Evolutionary conservation across 2,797 vertebrate species (phyloP), one percentile per base, ranked within the genome.

Genomic region (Pangasius sanitwongsei): DNA sequence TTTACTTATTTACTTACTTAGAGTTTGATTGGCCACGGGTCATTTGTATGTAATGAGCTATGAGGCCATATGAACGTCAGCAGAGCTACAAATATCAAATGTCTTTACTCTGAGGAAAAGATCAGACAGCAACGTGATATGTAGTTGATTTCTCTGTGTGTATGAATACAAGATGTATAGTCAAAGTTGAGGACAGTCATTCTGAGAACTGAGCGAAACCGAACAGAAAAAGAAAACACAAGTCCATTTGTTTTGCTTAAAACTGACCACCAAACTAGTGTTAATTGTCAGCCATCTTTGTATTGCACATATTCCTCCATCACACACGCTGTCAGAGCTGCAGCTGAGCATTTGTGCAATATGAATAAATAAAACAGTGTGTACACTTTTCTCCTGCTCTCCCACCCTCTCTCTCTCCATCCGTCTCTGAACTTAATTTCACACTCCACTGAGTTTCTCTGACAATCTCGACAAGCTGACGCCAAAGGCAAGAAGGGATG

Each of bases 351-450:
- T 87, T 86, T 89, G 25, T 88, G 88, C 89, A 86, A 89, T 86
- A 83, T 90, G 91, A 87, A 89, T 89, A 83, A 91, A 93, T 90
- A 90, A 85, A 90, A 92, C 89, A 91, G 72, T 92, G 70, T 84
- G 91, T 86, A 88, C 74, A 91, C 90, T 90, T 80, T 59, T 59
- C 61, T 87, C 57, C 44, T 75, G 81, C 59, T 77, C 59, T 78
- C 57, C 69, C 74, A 23, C 59, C 55, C 48, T 80, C 28, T 44
- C 63, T 72, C 93, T 88, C 91, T 34, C 92, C 94, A 90, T 95
- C 94, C 94, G 93, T 94, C 95, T 94, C 94, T 95, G 94, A 95
- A 96, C 95, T 96, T 95, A 97, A 96, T 97, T 97, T 97, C 96
- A 96, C 95, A 94, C 96, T 94, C 93, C 92, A 92, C 93, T 94